Percentiles rank a stretch among this genome's conserved stretches.
Evolutionary conservation across 2,888 invertebrate genomes (phyloP).

Genomic region (Troides oblongomaculatus): DNA sequence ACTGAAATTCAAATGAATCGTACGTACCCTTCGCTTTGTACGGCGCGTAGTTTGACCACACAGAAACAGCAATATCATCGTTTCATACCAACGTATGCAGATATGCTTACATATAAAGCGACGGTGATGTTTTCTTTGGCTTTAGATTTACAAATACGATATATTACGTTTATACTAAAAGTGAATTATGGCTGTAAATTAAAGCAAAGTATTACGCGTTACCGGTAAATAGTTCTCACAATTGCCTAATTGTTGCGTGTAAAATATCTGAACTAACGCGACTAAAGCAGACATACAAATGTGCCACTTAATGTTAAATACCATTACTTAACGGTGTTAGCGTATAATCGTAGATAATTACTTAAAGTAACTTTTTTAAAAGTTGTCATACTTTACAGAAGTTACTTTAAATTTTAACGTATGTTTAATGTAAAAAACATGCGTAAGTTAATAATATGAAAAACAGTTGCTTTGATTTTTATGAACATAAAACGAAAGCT

Average conservation of each 20-base stretch:
- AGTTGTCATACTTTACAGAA: neutral
- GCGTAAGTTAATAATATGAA: neutral
- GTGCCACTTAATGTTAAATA: conserved; percentile 15
- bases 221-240: conserved; percentile 9
- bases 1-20: no score
- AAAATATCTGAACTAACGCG: conserved; percentile 14
- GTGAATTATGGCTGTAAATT: conserved; percentile 15
- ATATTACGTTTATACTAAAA: neutral
- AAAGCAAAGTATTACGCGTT: conserved; percentile 18
- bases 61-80: no score
- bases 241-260: conserved; percentile 17
- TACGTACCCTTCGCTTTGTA: no score
- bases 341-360: neutral
- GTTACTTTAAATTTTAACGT: neutral
- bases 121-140: neutral
- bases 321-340: conserved; percentile 10
- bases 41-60: no score
- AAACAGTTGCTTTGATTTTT: neutral
- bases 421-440: neutral
- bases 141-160: conserved; percentile 4
- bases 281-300: conserved; percentile 1
- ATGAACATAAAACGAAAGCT: conserved; percentile 1
- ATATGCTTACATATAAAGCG: neutral
- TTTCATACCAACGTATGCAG: no score
- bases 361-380: conserved; percentile 1